Evolutionary conservation across 1,140 invertebrate genomes (phyloP).

Genomic region (Portunus trituberculatus): DNA sequence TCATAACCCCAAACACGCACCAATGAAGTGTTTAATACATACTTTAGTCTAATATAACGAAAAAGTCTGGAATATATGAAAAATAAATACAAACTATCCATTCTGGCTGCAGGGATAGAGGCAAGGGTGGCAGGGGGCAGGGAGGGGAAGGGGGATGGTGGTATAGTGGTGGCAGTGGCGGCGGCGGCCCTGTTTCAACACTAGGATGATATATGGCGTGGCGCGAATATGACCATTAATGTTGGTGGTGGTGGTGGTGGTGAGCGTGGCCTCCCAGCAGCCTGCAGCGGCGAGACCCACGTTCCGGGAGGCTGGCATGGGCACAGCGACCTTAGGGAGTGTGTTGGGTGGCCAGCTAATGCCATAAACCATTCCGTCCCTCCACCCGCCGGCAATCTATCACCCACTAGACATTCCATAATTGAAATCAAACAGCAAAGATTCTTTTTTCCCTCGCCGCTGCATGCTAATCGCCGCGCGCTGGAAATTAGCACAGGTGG

Average conservation of each 20-base stretch:
- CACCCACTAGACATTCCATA: constrained; percentile 50
- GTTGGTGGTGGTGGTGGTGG: background rate
- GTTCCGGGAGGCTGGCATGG: background rate
- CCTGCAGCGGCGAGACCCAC: background rate
- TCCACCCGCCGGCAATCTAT: constrained; percentile 31
- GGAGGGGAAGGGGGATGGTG: too few species aligned
- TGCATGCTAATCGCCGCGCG: too few species aligned
- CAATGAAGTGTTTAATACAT: too few species aligned
- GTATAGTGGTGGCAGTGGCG: too few species aligned
- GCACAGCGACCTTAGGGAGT: background rate
- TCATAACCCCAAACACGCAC: too few species aligned
- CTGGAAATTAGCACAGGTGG: too few species aligned
- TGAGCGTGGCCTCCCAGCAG: background rate
- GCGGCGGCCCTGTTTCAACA: constrained; percentile 38
- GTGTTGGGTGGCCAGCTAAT: background rate
- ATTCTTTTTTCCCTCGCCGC: too few species aligned
- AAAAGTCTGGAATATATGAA: too few species aligned
- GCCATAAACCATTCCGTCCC: constrained; percentile 14
- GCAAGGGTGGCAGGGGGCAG: too few species aligned
- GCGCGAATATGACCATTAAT: constrained; percentile 44
- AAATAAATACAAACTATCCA: too few species aligned
- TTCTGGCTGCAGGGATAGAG: too few species aligned
- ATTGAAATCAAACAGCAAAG: constrained; percentile 49
- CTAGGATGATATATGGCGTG: constrained; percentile 18
- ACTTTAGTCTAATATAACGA: too few species aligned